These are phyloP conservation scores for Ceratoteleas bidentatus DNA, from an alignment of 1,140 invertebrate species.

Conservation along the genomic window DNA sequence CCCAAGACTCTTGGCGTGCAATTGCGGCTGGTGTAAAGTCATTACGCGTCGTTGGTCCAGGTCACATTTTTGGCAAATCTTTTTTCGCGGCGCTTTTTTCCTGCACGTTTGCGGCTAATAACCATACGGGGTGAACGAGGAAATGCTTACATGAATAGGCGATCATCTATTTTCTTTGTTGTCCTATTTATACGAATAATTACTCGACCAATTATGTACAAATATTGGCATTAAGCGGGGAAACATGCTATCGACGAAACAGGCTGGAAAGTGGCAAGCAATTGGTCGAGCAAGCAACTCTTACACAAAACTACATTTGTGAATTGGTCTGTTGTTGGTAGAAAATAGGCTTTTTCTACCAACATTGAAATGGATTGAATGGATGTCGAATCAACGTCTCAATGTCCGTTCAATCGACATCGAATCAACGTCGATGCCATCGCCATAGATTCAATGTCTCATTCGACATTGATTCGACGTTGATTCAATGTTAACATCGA, in stretches of 20 bases:
- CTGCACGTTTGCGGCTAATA: slow-evolving; percentile 15
- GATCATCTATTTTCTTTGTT: slow-evolving; percentile 27
- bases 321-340: no score
- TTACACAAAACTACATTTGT: background rate
- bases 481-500: no score
- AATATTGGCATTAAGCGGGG: slow-evolving; percentile 13
- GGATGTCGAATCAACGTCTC: no score
- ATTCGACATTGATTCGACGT: no score
- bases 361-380: no score
- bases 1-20: slow-evolving; percentile 73
- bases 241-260: slow-evolving; percentile 8
- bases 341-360: no score
- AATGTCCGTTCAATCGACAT: no score
- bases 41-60: slow-evolving; percentile 70
- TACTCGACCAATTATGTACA: slow-evolving; percentile 17
- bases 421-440: no score
- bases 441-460: no score
- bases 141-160: slow-evolving; percentile 30
- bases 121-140: slow-evolving; percentile 28
- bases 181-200: slow-evolving; percentile 34
- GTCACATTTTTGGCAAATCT: slow-evolving; percentile 27
- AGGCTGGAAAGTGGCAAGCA: background rate
- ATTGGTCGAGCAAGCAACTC: background rate
- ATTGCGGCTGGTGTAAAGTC: slow-evolving; percentile 72
- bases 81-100: slow-evolving; percentile 11